A percentile compares a stretch with the other conserved stretches of the same genome.
Evolutionary conservation across 2,888 invertebrate species (phyloP).

Genomic region (Petrophora chlorosata): DNA sequence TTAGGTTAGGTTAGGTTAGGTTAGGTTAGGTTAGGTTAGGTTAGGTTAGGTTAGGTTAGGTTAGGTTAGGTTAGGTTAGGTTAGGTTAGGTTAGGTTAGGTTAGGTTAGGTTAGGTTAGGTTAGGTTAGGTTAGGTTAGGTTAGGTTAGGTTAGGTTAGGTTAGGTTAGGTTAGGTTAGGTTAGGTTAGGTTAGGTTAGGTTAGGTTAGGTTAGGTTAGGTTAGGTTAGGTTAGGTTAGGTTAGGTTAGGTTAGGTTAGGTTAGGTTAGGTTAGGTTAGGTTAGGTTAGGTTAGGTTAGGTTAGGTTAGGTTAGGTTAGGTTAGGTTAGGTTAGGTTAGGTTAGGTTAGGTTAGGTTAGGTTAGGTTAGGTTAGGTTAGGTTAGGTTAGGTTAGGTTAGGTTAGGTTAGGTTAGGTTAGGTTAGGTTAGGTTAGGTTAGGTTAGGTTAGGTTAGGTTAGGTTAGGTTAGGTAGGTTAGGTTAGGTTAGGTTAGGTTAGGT

Average conservation of each 20-base stretch:
- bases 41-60: slow-evolving; percentile 37
- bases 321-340: slow-evolving; percentile 31
- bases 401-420: slow-evolving; percentile 29
- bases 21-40: slow-evolving; percentile 37
- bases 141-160: slow-evolving; percentile 35
- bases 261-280: slow-evolving; percentile 30
- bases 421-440: slow-evolving; percentile 31
- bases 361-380: slow-evolving; percentile 31
- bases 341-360: slow-evolving; percentile 30
- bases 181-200: slow-evolving; percentile 33
- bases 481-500: slow-evolving; percentile 27
- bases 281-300: slow-evolving; percentile 31
- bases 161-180: slow-evolving; percentile 33
- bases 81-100: slow-evolving; percentile 33
- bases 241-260: slow-evolving; percentile 30
- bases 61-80: slow-evolving; percentile 41
- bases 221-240: slow-evolving; percentile 31
- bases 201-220: slow-evolving; percentile 30
- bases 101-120: slow-evolving; percentile 28
- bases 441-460: slow-evolving; percentile 31
- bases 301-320: slow-evolving; percentile 31
- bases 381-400: slow-evolving; percentile 30
- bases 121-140: slow-evolving; percentile 38
- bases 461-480: slow-evolving; percentile 29
- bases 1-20: slow-evolving; percentile 32